Evolutionary conservation across 2,888 invertebrate genomes (phyloP).

Genomic region (Sesia apiformis): DNA sequence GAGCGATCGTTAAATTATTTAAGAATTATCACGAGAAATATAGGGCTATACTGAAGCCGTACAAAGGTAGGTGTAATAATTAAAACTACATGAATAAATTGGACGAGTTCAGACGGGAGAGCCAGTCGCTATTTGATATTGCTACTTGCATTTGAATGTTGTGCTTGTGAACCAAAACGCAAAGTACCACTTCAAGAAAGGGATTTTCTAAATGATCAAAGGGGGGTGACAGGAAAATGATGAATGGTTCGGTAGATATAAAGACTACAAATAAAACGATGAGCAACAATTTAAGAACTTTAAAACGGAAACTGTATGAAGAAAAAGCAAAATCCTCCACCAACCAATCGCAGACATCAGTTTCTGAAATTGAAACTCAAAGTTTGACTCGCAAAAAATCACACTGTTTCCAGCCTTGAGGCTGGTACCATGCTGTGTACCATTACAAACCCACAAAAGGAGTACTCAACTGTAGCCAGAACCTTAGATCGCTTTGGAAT

Average conservation of each 20-base stretch:
- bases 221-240: conserved; percentile 4
- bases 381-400: neutral
- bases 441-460: neutral
- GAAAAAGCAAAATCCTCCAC: conserved; percentile 2
- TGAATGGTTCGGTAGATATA: conserved; percentile 1
- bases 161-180: too few species aligned
- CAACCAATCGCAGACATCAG: neutral
- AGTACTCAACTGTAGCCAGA: neutral
- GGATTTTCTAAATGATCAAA: conserved; percentile 2
- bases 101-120: too few species aligned
- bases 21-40: too few species aligned
- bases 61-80: too few species aligned
- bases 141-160: too few species aligned
- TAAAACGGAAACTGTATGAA: conserved; percentile 4
- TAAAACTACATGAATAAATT: too few species aligned
- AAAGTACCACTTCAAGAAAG: conserved; percentile 2
- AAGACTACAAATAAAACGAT: too few species aligned
- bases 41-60: too few species aligned
- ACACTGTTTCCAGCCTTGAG: neutral
- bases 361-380: neutral
- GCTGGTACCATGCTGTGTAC: neutral
- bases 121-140: too few species aligned
- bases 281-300: conserved; percentile 1
- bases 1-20: too few species aligned
- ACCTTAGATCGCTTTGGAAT: conserved; percentile 1